Percentiles rank a stretch among this genome's conserved stretches.
Conservation (phyloP, 2,888 invertebrate genomes). For the Tetragonula carbonaria region DNA sequence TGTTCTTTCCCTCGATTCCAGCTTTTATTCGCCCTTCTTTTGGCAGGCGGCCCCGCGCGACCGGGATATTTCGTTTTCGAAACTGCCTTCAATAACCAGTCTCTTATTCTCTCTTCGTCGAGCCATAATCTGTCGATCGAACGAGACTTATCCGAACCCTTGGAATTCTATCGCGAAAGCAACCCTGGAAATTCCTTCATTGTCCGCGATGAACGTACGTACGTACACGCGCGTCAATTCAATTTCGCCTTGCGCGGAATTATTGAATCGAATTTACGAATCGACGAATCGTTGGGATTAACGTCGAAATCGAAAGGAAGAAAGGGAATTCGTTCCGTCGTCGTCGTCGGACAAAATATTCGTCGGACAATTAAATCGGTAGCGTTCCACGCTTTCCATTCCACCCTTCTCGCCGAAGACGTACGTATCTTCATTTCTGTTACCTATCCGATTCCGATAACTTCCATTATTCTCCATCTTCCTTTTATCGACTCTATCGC, state of each 20-base stretch:
- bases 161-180: conserved; percentile 33
- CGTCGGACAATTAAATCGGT: conserved; percentile 32
- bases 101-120: conserved; percentile 60
- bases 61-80: conserved; percentile 61
- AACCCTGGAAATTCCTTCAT: conserved; percentile 28
- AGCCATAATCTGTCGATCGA: conserved; percentile 50
- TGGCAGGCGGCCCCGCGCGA: background rate
- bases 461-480: conserved; percentile 41
- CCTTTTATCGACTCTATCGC: conserved; percentile 38
- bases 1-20: conserved; percentile 27
- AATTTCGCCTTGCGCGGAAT: too few species aligned
- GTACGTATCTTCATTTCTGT: conserved; percentile 20
- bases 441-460: conserved; percentile 50
- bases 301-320: too few species aligned
- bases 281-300: too few species aligned
- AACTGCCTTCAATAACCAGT: conserved; percentile 63
- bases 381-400: conserved; percentile 32
- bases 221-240: too few species aligned
- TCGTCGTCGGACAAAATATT: background rate
- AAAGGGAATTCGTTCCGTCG: too few species aligned
- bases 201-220: background rate
- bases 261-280: too few species aligned
- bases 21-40: conserved; percentile 58
- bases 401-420: conserved; percentile 6
- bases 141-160: conserved; percentile 37